Conservation (phyloP, 2,113 vertebrate genomes). For the Carlito syrichta region DNA sequence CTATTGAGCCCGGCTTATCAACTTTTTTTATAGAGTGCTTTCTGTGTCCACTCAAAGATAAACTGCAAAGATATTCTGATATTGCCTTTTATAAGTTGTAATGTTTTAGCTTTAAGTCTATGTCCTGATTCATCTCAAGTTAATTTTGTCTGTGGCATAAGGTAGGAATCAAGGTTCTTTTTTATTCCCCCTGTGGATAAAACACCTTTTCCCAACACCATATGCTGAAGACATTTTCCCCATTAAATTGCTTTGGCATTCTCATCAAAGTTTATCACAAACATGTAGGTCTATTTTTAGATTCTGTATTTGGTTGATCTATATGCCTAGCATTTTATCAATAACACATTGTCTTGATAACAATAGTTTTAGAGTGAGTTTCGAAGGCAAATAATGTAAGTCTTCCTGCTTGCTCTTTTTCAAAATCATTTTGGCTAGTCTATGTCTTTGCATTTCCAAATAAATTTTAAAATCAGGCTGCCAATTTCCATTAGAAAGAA, state of each 20-base stretch:
- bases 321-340: not conserved
- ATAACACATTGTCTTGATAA: not conserved
- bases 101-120: not conserved
- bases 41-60: not conserved
- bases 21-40: too few relatives aligned
- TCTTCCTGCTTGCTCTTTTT: not conserved
- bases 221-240: not conserved
- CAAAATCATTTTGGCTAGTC: not conserved
- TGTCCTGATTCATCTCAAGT: not conserved
- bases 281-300: not conserved
- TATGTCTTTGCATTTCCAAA: not conserved
- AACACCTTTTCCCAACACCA: not conserved
- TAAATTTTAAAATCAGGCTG: constrained; percentile 23
- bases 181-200: not conserved
- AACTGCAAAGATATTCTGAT: not conserved
- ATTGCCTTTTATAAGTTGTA: not conserved
- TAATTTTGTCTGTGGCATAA: not conserved
- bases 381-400: not conserved
- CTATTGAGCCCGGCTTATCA: too few relatives aligned
- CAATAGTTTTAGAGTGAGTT: not conserved
- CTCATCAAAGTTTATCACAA: not conserved
- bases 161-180: not conserved
- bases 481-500: not conserved
- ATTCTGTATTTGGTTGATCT: not conserved
- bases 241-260: not conserved